Conservation (phyloP, 2,888 invertebrate species). For the Clitarchus hookeri region DNA sequence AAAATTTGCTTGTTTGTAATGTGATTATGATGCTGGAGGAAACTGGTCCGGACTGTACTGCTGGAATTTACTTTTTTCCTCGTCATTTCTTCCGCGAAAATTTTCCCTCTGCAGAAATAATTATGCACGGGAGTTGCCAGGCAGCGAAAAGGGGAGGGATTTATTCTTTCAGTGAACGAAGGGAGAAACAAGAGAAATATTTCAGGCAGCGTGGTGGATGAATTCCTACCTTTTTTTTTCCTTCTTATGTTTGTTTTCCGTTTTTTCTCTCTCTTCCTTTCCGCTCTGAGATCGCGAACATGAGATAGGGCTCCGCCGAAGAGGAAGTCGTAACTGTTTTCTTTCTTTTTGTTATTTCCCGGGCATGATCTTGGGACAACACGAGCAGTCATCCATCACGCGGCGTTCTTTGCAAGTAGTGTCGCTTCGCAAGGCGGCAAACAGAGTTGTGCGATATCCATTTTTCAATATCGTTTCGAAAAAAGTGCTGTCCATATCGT, state of each 20-base stretch:
- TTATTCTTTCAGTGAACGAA: background rate
- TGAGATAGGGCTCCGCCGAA: slow-evolving; percentile 1
- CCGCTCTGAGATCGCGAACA: slow-evolving; percentile 5
- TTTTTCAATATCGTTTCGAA: too few species aligned
- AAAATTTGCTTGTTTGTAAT: background rate
- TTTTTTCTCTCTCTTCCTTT: background rate
- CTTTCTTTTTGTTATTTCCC: background rate
- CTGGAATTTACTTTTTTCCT: background rate
- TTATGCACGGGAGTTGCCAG: background rate
- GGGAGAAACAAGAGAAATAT: slow-evolving; percentile 1
- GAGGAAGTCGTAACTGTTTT: slow-evolving; percentile 3
- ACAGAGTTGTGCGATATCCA: too few species aligned
- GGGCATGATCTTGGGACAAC: slow-evolving; percentile 14
- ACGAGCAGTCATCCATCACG: background rate
- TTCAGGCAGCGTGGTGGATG: background rate
- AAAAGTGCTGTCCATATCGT: too few species aligned
- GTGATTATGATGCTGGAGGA: background rate
- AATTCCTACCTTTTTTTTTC: background rate
- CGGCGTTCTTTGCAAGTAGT: too few species aligned
- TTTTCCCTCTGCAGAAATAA: background rate
- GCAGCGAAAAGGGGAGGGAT: background rate
- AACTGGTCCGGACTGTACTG: background rate
- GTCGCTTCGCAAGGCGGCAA: too few species aligned
- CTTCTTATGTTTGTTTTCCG: background rate
- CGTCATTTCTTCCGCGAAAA: background rate